Evolutionary conservation across 2,888 invertebrate species (phyloP).

Genomic region (Acrocera orbiculus): DNA sequence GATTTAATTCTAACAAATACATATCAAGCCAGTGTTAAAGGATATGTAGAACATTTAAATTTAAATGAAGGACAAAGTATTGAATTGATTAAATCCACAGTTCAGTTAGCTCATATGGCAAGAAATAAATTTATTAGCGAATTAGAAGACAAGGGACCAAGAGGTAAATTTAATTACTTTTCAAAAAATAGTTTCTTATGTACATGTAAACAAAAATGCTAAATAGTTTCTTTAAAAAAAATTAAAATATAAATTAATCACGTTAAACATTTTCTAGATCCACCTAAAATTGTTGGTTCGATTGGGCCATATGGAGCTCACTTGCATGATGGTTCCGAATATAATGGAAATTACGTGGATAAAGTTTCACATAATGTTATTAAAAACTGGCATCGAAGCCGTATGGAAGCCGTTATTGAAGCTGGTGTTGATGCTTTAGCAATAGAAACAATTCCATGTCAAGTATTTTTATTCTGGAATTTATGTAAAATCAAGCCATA

Average conservation of each 20-base stretch:
- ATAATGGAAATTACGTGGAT: slow-evolving; percentile 66
- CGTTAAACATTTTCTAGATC: slow-evolving; percentile 14
- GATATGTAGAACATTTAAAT: slow-evolving; percentile 56
- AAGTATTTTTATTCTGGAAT: slow-evolving; percentile 32
- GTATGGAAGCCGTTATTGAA: slow-evolving; percentile 60
- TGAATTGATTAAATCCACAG: slow-evolving; percentile 55
- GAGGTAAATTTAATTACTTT: not conserved
- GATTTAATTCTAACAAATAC: slow-evolving; percentile 76
- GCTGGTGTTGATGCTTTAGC: slow-evolving; percentile 73
- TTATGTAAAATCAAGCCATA: too few species aligned
- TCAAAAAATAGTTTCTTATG: not conserved
- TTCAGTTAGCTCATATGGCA: slow-evolving; percentile 54
- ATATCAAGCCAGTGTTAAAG: slow-evolving; percentile 69
- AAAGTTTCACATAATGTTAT: slow-evolving; percentile 47
- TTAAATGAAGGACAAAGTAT: slow-evolving; percentile 48
- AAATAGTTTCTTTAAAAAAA: not conserved
- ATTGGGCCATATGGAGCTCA: slow-evolving; percentile 88
- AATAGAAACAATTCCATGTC: slow-evolving; percentile 82
- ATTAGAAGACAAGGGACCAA: slow-evolving; percentile 26
- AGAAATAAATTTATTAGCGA: slow-evolving; percentile 42
- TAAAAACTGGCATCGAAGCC: slow-evolving; percentile 67
- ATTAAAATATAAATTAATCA: not conserved
- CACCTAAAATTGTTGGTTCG: slow-evolving; percentile 64
- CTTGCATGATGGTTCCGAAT: slow-evolving; percentile 82
- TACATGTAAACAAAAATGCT: slow-evolving; percentile 3